phyloP scores from a whole-genome alignment of 2,797 vertebrate species.

The Takifugu ocellatus region DNA sequence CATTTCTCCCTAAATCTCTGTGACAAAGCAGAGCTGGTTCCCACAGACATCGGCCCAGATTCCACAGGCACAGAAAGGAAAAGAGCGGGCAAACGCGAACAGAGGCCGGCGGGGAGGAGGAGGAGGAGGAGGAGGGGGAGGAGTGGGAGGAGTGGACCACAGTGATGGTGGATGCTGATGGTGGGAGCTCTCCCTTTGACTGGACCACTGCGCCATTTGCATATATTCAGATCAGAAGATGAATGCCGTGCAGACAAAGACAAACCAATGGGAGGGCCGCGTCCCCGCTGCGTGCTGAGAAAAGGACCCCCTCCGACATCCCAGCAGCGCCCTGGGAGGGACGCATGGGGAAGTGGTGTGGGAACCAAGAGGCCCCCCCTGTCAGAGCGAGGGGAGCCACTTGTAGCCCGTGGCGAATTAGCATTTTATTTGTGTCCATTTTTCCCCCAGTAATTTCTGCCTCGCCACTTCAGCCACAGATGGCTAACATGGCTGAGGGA shows the following conservation, averaged over 20 bases:
- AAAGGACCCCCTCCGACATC: conserved; percentile 49
- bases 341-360: conserved; percentile 68
- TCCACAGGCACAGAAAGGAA: conserved; percentile 40
- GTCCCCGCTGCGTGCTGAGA: conserved; percentile 50
- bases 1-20: conserved; percentile 42
- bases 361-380: conserved; percentile 73
- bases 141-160: background rate
- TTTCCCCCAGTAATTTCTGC: conserved; percentile 68
- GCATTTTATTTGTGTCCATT: conserved; percentile 77
- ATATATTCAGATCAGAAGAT: conserved; percentile 77
- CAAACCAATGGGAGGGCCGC: conserved; percentile 59
- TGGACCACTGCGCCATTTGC: conserved; percentile 70
- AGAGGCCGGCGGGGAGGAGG: conserved; percentile 11
- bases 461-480: conserved; percentile 68
- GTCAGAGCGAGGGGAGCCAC: conserved; percentile 59
- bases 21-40: conserved; percentile 64
- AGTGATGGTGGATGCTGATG: conserved; percentile 8
- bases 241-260: conserved; percentile 71
- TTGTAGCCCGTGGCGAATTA: conserved; percentile 65
- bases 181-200: conserved; percentile 61
- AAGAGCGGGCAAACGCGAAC: conserved; percentile 54
- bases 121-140: background rate
- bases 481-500: conserved; percentile 67
- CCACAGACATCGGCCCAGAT: conserved; percentile 42
- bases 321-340: conserved; percentile 63